Conservation (phyloP, 1,140 invertebrate species). For the Diprion similis region DNA sequence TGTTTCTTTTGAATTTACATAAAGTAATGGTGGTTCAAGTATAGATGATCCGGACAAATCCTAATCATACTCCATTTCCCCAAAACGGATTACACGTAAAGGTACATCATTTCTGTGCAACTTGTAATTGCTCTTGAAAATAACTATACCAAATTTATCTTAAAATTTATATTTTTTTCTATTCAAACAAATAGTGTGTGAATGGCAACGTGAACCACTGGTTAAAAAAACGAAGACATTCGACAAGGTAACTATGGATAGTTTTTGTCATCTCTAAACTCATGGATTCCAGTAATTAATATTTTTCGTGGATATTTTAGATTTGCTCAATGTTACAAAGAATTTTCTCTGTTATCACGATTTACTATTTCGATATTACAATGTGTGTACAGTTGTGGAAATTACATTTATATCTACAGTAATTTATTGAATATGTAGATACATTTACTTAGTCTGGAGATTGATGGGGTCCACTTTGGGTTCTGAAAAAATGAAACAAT, state of each 20-base stretch:
- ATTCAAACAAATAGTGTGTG: neutral
- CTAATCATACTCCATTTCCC: too few relatives aligned
- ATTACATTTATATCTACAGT: conserved; percentile 25
- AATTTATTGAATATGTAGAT: conserved; percentile 27
- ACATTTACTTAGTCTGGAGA: conserved; percentile 18
- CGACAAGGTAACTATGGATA: too few relatives aligned
- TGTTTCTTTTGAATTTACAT: too few relatives aligned
- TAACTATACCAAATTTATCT: too few relatives aligned
- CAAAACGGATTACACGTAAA: too few relatives aligned
- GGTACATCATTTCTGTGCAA: too few relatives aligned
- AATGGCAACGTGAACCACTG: neutral
- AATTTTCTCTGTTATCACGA: neutral
- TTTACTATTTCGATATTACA: neutral
- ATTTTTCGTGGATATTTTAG: neutral
- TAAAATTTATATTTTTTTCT: neutral
- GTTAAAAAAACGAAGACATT: too few relatives aligned
- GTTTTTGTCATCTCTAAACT: too few relatives aligned
- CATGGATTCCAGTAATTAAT: neutral
- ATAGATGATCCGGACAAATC: too few relatives aligned
- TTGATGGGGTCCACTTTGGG: conserved; percentile 36
- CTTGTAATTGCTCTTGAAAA: too few relatives aligned
- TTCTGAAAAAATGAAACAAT: conserved; percentile 37
- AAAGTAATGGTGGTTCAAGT: too few relatives aligned
- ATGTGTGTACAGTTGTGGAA: conserved; percentile 16
- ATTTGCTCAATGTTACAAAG: too few relatives aligned